Evolutionary conservation across 37 sponge, comb jelly and placozoan genomes (phyloP).

Genomic region (Ianthella basta): DNA sequence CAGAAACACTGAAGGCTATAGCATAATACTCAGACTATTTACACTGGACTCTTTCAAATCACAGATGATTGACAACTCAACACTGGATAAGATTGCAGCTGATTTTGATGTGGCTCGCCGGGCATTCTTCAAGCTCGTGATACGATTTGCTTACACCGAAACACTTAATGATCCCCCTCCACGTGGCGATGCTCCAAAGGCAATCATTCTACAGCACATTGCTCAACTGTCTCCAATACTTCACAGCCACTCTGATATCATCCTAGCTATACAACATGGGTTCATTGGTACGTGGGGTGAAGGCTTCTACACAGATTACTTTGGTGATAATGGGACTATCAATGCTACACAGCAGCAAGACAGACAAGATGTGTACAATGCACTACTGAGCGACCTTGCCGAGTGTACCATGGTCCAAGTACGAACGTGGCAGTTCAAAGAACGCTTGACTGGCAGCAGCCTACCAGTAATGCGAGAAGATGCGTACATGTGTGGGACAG

Average conservation of each 20-base stretch:
- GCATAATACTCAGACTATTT: not conserved
- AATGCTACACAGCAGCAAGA: not conserved
- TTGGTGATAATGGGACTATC: constrained; percentile 17
- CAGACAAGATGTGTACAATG: constrained; percentile 27
- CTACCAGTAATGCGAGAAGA: not conserved
- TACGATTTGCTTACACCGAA: constrained; percentile 16
- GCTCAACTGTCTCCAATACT: constrained; percentile 9
- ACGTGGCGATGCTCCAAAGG: constrained; percentile 19
- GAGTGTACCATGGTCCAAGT: constrained; percentile 27
- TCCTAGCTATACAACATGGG: constrained; percentile 23
- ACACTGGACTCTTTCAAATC: not conserved
- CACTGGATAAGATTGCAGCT: not conserved
- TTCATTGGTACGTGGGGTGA: constrained; percentile 38
- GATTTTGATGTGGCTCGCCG: not conserved
- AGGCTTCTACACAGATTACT: constrained; percentile 24
- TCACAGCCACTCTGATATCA: not conserved
- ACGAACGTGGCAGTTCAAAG: constrained; percentile 18
- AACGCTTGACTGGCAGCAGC: constrained; percentile 1
- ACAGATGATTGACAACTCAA: not conserved
- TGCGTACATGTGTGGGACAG: constrained; percentile 7
- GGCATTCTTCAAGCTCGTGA: constrained; percentile 1
- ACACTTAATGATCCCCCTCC: not conserved
- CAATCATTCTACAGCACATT: not conserved
- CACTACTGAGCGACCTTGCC: constrained; percentile 2
- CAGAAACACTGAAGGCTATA: not conserved